A percentile compares a stretch with the other conserved stretches of the same genome.
Evolutionary conservation across 2,888 invertebrate genomes (phyloP).

Genomic region (Orthosia cruda): DNA sequence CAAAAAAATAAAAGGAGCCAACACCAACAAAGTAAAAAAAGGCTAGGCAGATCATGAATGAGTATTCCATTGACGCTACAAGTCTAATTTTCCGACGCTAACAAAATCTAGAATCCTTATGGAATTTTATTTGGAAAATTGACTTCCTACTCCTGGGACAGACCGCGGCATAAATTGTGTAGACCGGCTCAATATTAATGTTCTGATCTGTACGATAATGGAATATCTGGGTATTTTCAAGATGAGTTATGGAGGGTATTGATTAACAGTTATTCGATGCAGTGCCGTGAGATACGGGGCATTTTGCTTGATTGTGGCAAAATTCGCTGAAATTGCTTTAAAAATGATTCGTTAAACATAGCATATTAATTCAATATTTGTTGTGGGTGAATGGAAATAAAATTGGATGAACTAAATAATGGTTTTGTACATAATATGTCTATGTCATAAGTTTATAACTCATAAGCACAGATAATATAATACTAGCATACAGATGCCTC

Average conservation of each 20-base stretch:
- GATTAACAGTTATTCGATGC: neutral
- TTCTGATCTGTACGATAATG: conserved; percentile 7
- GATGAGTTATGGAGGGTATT: neutral
- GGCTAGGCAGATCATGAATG: neutral
- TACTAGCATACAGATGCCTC: too few species aligned
- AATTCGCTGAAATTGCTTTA: neutral
- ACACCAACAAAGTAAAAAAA: too few species aligned
- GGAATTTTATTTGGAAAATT: conserved; percentile 39
- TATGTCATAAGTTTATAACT: too few species aligned
- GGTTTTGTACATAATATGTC: too few species aligned
- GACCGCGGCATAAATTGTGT: conserved; percentile 29
- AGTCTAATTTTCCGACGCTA: neutral
- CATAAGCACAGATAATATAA: too few species aligned
- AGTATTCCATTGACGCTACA: neutral
- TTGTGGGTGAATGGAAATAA: too few species aligned
- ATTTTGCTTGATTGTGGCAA: neutral
- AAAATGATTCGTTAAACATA: too few species aligned
- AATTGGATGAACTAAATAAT: too few species aligned
- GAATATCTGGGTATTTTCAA: conserved; percentile 15
- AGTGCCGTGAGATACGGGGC: neutral
- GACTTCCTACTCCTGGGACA: conserved; percentile 16
- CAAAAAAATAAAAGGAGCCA: too few species aligned
- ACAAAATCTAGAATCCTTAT: neutral
- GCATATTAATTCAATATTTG: too few species aligned
- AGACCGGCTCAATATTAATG: conserved; percentile 40